Base-by-base conservation (phyloP, 2,888 invertebrate species). In the Clistopyga incitator region DNA sequence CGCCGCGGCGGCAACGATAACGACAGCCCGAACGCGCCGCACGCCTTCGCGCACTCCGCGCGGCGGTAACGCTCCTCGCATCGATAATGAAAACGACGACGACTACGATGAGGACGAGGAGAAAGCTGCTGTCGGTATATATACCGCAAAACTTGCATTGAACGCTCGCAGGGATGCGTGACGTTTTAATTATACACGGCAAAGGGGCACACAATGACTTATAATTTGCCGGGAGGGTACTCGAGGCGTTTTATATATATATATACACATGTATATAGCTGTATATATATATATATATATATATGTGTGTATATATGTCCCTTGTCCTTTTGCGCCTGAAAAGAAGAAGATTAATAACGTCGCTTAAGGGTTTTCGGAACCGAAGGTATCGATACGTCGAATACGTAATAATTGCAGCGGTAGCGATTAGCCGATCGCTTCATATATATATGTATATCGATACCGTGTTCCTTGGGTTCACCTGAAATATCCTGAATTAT, bases 81-180 rank as follows among this genome's bases (percentile, higher is more conserved):
- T 81, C 84, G 84, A 84, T 84, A 84, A 84, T 84, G 84, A 84
- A 84, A 84, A 78, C 84, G 81, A 84, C 84, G 81, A 84, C 77
- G 83, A 75, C 45, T 74, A 29, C 68, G 52, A 78, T 34, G 78
- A 74, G 70, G 70, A 68, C 45, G 54, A 61, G 61, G 77, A 78
- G 34, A 61, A 34, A 18, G 18, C 4, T 34, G 64, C 3, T n/a
- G 64, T n/a, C 11, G 20, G 1, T 18, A 18, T 52, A 23, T 64
- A 34, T 61, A 29, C 78, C 84, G 78, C 81, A 81, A 84, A 81
- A 78, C 65, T 81, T 74, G 74, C 84, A 84, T 84, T 84, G 78
- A 84, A 81, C 78, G 78, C 77, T 64, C 59, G 78, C 81, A 81
- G 70, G 78, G 84, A 84, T 84, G 84, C 84, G 84, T 84, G 84